A percentile compares a stretch with the other conserved stretches of the same genome.
Conservation (phyloP, 2,888 invertebrate species). For the Chorisops tibialis region DNA sequence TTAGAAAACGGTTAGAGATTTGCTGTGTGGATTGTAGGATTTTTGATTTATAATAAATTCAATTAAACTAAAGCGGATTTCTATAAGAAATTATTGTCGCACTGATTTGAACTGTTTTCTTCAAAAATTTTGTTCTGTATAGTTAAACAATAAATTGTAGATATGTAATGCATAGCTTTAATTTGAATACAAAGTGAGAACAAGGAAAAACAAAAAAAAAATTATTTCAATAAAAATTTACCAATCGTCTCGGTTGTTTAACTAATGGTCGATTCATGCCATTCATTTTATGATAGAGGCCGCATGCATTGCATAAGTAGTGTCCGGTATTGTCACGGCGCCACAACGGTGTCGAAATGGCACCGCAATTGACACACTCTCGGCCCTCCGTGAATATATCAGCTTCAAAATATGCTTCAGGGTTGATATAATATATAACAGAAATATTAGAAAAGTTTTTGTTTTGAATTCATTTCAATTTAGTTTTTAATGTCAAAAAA, state of each 20-base stretch:
- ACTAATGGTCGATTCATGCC: conserved; percentile 89
- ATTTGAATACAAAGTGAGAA: background rate
- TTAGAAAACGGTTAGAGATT: background rate
- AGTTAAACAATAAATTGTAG: conserved; percentile 22
- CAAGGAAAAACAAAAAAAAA: conserved; percentile 11
- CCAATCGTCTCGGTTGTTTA: conserved; percentile 88
- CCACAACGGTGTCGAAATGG: conserved; percentile 96
- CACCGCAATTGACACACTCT: conserved; percentile 98
- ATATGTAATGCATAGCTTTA: background rate
- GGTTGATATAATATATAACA: background rate
- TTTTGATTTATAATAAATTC: conserved; percentile 23
- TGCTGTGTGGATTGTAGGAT: conserved; percentile 40
- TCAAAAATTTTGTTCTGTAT: conserved; percentile 45
- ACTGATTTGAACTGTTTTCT: conserved; percentile 10
- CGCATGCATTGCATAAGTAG: conserved; percentile 99
- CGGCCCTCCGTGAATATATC: conserved; percentile 74
- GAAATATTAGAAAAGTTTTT: background rate
- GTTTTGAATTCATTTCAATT: conserved; percentile 25
- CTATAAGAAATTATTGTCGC: conserved; percentile 45
- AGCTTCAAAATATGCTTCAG: conserved; percentile 53
- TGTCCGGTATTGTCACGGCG: conserved; percentile 97
- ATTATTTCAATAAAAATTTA: conserved; percentile 51
- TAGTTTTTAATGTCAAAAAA: conserved; percentile 19
- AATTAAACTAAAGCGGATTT: conserved; percentile 43
- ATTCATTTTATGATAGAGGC: conserved; percentile 96